Conservation (phyloP, 2,888 invertebrate genomes). For the Neoitamus cyanurus region DNA sequence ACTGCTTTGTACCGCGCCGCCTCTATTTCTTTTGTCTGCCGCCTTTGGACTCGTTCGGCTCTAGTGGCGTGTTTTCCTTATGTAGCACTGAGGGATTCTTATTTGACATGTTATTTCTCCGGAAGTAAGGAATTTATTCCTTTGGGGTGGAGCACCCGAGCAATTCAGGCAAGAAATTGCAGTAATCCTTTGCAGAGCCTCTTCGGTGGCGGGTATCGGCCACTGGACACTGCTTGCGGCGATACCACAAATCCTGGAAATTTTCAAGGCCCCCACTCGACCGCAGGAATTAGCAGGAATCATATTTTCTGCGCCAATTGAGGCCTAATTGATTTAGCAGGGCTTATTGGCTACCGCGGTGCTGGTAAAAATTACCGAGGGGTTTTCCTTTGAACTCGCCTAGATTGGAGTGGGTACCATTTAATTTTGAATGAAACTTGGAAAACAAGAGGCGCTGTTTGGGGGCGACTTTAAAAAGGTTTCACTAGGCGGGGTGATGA, state of each 20-base stretch:
- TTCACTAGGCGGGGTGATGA: background rate
- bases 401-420: background rate
- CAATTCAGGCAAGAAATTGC: constrained; percentile 17
- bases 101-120: constrained; percentile 45
- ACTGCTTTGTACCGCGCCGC: constrained; percentile 26
- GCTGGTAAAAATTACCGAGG: background rate
- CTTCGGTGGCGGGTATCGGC: background rate
- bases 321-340: background rate
- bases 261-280: background rate
- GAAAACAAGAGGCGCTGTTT: background rate
- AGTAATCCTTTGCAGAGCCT: background rate
- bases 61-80: constrained; percentile 7
- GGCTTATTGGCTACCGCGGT: background rate
- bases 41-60: background rate
- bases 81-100: constrained; percentile 12
- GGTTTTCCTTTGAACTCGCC: constrained; percentile 9
- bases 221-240: background rate
- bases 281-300: background rate
- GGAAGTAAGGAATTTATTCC: constrained; percentile 34
- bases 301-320: background rate
- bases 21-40: constrained; percentile 40
- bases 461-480: background rate
- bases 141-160: background rate
- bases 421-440: background rate
- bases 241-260: background rate